Evolutionary conservation across 1,140 invertebrate species (phyloP).

Genomic region (Apis laboriosa): DNA sequence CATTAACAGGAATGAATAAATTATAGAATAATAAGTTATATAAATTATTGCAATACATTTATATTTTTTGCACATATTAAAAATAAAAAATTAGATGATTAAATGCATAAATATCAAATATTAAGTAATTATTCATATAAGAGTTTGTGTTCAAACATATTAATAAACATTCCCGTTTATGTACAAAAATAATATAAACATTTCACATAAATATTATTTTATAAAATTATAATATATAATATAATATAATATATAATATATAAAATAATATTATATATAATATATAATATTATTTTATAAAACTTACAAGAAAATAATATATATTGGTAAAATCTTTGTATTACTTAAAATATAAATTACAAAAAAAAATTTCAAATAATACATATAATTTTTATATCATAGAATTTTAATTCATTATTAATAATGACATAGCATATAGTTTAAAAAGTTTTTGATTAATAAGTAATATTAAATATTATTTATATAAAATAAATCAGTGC

Average conservation of each 20-base stretch:
- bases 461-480: slow-evolving; percentile 19
- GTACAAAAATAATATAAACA: slow-evolving; percentile 53
- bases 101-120: slow-evolving; percentile 13
- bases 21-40: slow-evolving; percentile 11
- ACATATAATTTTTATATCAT: background rate
- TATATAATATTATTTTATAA: slow-evolving; percentile 51
- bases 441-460: slow-evolving; percentile 8
- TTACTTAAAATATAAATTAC: slow-evolving; percentile 11
- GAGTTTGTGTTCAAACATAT: background rate
- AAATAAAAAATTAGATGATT: background rate
- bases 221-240: slow-evolving; percentile 24
- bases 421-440: background rate
- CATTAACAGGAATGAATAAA: slow-evolving; percentile 64
- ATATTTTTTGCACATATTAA: slow-evolving; percentile 20
- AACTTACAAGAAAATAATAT: slow-evolving; percentile 19
- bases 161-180: slow-evolving; percentile 38
- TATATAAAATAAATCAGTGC: background rate
- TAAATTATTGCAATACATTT: background rate
- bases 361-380: slow-evolving; percentile 11
- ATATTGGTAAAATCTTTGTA: background rate
- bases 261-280: too few species aligned
- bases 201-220: slow-evolving; percentile 52
- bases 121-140: background rate
- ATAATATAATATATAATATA: too few species aligned
- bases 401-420: background rate